Evolutionary conservation across 2,797 vertebrate species (phyloP).

Genomic region (Myotis pilosus): DNA sequence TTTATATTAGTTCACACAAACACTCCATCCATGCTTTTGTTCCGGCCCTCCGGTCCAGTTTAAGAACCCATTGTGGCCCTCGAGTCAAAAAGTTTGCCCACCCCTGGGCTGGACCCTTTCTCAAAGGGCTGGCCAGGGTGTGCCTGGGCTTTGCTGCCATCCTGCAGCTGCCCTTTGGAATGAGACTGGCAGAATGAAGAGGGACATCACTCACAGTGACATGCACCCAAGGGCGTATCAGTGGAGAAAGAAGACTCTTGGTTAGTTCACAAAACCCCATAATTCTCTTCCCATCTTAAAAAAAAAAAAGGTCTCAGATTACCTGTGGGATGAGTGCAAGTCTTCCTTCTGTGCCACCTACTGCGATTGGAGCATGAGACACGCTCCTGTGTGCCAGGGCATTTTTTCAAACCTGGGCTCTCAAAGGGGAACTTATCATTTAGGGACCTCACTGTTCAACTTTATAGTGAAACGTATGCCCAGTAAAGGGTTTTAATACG

Average conservation of each 20-base stretch:
- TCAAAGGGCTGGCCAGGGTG: neutral
- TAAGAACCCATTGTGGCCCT: no score
- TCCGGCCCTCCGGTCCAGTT: no score
- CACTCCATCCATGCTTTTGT: no score
- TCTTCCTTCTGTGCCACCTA: neutral
- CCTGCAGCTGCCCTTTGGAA: neutral
- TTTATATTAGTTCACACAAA: no score
- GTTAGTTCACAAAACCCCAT: neutral
- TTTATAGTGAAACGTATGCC: neutral
- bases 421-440: neutral
- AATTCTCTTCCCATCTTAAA: neutral
- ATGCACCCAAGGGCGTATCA: no score
- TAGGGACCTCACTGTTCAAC: neutral
- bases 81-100: no score
- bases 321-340: neutral
- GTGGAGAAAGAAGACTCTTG: neutral
- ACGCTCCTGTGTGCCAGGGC: neutral
- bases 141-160: neutral
- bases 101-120: rapidly evolving
- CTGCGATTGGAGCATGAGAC: neutral
- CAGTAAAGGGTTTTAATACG: neutral
- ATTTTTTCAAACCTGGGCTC: neutral
- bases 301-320: neutral
- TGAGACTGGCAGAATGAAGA: neutral
- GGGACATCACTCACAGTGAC: neutral